Evolutionary conservation across 2,888 invertebrate genomes (phyloP), one percentile per base, ranked within the genome.

Genomic region (Apodemia hepburni): DNA sequence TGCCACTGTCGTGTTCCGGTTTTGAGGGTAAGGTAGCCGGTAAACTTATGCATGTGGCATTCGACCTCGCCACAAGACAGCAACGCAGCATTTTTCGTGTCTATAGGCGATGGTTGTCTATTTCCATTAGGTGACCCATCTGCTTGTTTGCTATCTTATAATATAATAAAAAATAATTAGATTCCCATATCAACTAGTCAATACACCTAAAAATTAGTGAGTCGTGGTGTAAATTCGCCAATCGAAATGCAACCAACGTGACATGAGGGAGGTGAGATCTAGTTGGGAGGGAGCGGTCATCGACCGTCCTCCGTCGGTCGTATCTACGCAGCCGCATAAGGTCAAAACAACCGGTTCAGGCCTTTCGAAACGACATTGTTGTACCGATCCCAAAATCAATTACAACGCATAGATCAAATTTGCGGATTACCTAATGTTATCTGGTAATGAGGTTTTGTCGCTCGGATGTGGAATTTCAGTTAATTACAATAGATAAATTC

Each of bases 281-380:
- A 85, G 79, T 69, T 73, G 75, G 77, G 76, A 79, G 74, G 77
- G 76, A 79, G 74, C 82, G 88, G 89, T 90, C 88, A 87, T 88
- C 89, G 90, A 88, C 90, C 90, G 89, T 89, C 90, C 89, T 89
- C 89, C 75, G 82, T 73, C 82, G 81, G 81, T 79, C 85, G 84
- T 85, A 86, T 85, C 85, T 86, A 89, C 88, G 85, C 85, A 84
- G 84, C 77, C 87, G 87, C 85, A 84, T 87, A 87, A 89, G 89
- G 90, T 90, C 90, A 89, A 85, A 81, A 86, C 80, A 69, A 74
- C 78, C 75, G 78, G 81, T 78, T 71, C 69, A 65, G 74, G 78
- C 76, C 68, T 87, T 85, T 82, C 82, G 82, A 85, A 84, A 84
- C 73, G 73, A 76, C 76, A 85, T 85, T 88, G 85, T 87, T 84